Base-by-base conservation (phyloP, 2,113 vertebrate genomes). In the Platichthys flesus region DNA sequence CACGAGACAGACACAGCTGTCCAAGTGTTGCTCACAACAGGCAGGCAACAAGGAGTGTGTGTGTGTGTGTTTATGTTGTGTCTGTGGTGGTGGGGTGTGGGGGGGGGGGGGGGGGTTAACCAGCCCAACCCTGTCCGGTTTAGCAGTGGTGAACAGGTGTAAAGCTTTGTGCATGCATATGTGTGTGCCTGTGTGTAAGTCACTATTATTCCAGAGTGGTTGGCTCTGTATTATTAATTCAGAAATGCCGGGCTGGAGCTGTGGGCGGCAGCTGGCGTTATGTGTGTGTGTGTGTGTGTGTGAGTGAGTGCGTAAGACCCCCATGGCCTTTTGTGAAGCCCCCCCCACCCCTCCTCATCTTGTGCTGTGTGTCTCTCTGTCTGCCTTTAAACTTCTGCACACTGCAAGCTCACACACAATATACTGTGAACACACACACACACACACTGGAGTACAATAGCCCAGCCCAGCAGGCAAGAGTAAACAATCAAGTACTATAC, bases 141-240 rank as follows among this genome's bases (percentile, higher is more conserved):
- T 75, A 90, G 86, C 90, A 92, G 89, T 84, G 84, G 91, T 90
- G 87, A 93, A 93, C 92, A 92, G 93, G 93, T 93, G 92, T 89
- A 90, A 86, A 84, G 87, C 89, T 91, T 88, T 90, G 75, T 85
- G 84, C n/a, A 37, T 75, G 59, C 55, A 21, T 81, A 60, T 77
- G 77, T 79, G 79, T 73, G 63, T 47, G 68, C 71, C 74, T 71
- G 74, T 79, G 76, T 70, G 67, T 57, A 66, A 69, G 79, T 88
- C 66, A 85, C 90, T 66, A 94, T 94, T 94, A 92, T 93, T 91
- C 79, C 87, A 86, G 85, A 94, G 93, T 89, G 87, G 91, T 82
- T 83, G 87, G 88, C 85, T 85, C 74, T 87, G 78, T 91, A 91
- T 93, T 94, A 94, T 95, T 94, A 91, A 94, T 95, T 94, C 92